Percentiles rank a stretch among this genome's conserved stretches.
phyloP scores from a whole-genome alignment of 1,140 invertebrate genomes.

The Chlorops oryzae region DNA sequence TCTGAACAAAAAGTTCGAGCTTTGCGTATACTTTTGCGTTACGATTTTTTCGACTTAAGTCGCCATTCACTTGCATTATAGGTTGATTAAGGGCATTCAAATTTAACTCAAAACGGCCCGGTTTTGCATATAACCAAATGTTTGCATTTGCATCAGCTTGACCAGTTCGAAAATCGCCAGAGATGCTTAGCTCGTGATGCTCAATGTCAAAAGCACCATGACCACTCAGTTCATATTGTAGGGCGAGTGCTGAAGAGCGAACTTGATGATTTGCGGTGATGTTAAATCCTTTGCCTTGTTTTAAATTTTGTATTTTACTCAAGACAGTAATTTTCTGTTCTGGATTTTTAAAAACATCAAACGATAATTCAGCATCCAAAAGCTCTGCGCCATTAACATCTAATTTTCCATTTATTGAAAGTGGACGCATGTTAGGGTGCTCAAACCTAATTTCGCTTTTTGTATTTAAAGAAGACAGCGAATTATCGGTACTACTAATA shows the following conservation, averaged over 20 bases:
- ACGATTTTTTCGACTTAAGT: conserved; percentile 26
- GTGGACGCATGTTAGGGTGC: conserved; percentile 58
- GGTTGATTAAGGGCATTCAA: conserved; percentile 37
- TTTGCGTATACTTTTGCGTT: conserved; percentile 25
- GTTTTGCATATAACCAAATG: conserved; percentile 16
- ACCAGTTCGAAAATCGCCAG: conserved; percentile 18
- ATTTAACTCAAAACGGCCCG: conserved; percentile 26
- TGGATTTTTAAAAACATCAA: conserved; percentile 60
- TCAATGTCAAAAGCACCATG: conserved; percentile 23
- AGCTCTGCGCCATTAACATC: conserved; percentile 46
- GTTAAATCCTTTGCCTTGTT: conserved; percentile 24
- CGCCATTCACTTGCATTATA: conserved; percentile 20
- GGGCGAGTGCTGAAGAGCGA: conserved; percentile 27
- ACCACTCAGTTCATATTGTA: conserved; percentile 27
- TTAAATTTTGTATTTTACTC: conserved; percentile 19
- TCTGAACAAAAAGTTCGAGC: conserved; percentile 25
- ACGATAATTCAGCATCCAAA: conserved; percentile 50
- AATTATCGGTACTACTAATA: conserved; percentile 41
- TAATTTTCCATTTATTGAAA: conserved; percentile 50
- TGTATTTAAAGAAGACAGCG: conserved; percentile 48
- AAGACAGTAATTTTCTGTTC: conserved; percentile 55
- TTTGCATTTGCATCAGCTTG: conserved; percentile 12
- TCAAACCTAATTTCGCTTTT: conserved; percentile 56
- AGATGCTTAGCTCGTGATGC: conserved; percentile 20
- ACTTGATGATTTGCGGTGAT: conserved; percentile 22